These are phyloP conservation scores for Octopus bimaculoides DNA, from an alignment of 1,140 invertebrate species.

Conservation along the genomic window DNA sequence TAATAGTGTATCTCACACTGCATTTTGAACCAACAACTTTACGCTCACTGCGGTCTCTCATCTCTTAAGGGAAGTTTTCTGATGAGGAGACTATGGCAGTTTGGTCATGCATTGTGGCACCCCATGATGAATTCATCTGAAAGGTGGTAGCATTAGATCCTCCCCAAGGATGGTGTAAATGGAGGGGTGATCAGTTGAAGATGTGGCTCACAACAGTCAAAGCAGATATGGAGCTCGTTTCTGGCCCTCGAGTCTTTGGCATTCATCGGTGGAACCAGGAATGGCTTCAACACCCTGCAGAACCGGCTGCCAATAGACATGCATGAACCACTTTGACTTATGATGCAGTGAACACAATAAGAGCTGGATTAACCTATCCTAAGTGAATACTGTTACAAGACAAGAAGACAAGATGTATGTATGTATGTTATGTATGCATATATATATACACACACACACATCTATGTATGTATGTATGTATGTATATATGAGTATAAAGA, in stretches of 20 bases:
- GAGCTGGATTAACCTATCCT: background rate
- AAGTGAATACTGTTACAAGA: no score
- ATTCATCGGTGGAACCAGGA: background rate
- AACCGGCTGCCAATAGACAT: background rate
- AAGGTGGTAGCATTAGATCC: background rate
- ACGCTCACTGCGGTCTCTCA: background rate
- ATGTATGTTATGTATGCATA: no score
- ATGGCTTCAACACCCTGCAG: background rate
- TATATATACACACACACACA: no score
- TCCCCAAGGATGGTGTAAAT: no score
- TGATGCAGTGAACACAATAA: background rate
- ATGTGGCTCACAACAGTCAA: background rate
- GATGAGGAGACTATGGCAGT: background rate
- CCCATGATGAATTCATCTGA: background rate
- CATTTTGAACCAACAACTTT: background rate
- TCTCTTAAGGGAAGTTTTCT: background rate
- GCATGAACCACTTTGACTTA: background rate
- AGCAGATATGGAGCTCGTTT: background rate
- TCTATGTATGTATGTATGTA: no score
- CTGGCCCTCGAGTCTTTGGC: background rate
- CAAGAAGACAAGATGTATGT: no score
- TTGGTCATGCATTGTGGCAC: background rate
- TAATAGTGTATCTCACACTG: no score
- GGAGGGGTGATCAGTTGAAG: no score
- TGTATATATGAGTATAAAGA: no score